Percentiles rank a stretch among this genome's conserved stretches.
Evolutionary conservation across 2,113 vertebrate species (phyloP).

Genomic region (Sterna hirundo): DNA sequence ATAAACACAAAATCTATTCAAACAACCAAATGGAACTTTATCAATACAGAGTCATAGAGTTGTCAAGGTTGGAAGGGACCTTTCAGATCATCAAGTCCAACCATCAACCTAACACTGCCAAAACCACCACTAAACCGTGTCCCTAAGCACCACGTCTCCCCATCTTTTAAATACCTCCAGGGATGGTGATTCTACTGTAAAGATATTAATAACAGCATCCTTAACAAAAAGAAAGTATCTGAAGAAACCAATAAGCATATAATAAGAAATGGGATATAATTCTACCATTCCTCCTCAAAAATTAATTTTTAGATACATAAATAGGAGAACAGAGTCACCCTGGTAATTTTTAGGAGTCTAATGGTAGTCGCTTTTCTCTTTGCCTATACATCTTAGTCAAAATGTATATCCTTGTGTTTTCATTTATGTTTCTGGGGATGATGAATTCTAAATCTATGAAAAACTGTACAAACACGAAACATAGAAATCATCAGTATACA

Average conservation of each 20-base stretch:
- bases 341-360: not conserved
- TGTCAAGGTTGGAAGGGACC: too few relatives aligned
- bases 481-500: not conserved
- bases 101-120: too few relatives aligned
- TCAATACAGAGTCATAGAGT: not conserved
- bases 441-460: not conserved
- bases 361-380: not conserved
- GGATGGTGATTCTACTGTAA: not conserved
- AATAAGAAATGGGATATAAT: not conserved
- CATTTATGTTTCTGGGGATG: not conserved
- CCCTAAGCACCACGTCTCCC: too few relatives aligned
- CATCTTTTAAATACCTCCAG: too few relatives aligned
- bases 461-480: not conserved
- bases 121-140: too few relatives aligned
- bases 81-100: too few relatives aligned
- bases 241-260: not conserved
- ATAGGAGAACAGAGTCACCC: not conserved
- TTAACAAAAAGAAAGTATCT: not conserved
- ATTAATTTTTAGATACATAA: not conserved
- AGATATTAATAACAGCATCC: not conserved
- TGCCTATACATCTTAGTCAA: not conserved
- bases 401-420: not conserved
- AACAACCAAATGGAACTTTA: not conserved
- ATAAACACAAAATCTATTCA: not conserved
- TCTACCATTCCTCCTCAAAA: not conserved